Conservation (phyloP, 2,113 vertebrate genomes). For the Ailurus styani region DNA sequence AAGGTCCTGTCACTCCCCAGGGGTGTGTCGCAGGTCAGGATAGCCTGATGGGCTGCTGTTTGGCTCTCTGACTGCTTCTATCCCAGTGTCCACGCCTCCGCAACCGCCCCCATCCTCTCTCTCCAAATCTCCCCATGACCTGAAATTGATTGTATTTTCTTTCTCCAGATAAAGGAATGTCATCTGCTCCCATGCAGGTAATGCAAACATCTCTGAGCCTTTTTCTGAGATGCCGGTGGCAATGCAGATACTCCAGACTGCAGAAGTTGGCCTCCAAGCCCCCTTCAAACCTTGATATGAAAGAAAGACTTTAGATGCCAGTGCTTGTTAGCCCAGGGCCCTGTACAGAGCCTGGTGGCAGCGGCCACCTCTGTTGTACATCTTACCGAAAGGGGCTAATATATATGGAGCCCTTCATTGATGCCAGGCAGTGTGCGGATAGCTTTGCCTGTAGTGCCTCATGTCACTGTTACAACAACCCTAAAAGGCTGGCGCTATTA, state of each 20-base stretch:
- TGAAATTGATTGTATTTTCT: conserved; percentile 42
- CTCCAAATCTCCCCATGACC: not conserved
- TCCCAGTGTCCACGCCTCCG: not conserved
- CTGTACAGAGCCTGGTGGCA: not conserved
- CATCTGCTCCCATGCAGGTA: conserved; percentile 60
- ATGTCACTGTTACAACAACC: not conserved
- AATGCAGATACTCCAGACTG: not conserved
- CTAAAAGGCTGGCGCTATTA: not conserved
- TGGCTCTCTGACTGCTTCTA: not conserved
- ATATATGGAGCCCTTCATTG: not conserved
- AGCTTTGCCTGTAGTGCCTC: not conserved
- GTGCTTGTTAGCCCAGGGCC: not conserved
- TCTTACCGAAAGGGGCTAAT: not conserved
- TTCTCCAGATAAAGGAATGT: conserved; percentile 45
- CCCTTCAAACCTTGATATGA: not conserved
- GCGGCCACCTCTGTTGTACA: not conserved
- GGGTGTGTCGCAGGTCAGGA: not conserved
- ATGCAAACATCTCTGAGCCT: not conserved
- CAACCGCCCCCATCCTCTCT: not conserved
- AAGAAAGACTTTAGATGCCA: not conserved
- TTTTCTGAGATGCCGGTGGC: not conserved
- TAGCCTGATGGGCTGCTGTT: not conserved
- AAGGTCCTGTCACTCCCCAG: not conserved
- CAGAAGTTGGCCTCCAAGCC: not conserved
- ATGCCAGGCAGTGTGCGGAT: not conserved